Base-by-base conservation (phyloP, 1,140 invertebrate species). In the Zophobas morio region DNA sequence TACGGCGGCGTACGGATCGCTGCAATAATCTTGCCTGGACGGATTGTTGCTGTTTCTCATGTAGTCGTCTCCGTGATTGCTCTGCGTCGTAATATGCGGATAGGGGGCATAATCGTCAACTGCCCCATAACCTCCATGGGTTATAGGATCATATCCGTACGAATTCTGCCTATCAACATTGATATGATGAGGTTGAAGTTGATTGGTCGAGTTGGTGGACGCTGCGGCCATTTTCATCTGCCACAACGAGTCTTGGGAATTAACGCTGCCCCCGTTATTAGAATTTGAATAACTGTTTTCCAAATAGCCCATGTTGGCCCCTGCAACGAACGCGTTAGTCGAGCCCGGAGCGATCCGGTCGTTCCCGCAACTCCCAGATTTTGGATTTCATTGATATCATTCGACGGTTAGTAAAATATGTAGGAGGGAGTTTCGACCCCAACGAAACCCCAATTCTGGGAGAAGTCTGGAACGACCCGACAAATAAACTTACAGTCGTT, bases 201-300 rank as follows among this genome's bases (percentile, higher is more conserved):
- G 89, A 37, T 82, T 85, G 8, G 89, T 90, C 76, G 91, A 90
- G 84, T 89, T 91, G 70, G 90, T 90, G 35, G 87, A 87, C 54
- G 91, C 91, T 0, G 92, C 92, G 1, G 92, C 93, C 89, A 94
- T 94, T 87, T 96, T 96, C 90, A 96, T 94, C 87, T 97, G 95
- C 95, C 96, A 97, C 79, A 97, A 88, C n/a, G 95, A 97, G 85
- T 97, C 96, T 85, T 97, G 96, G 0, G 95, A 96, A 87, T 97
- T 96, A 46, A 97, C 95, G 73, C 95, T 96, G 66, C 96, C 95
- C 34, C 95, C 95, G 87, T 97, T 96, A 87, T 96, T 96, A 70
- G 95, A 96, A 85, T 96, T 96, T 51, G 94, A 95, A 87, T 96
- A 96, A 85, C 94, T 96, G 87, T 96, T 96, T 83, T 96, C 95